A percentile compares a stretch with the other conserved stretches of the same genome.
Evolutionary conservation across 2,888 invertebrate species (phyloP).

Genomic region (Agrochola circellaris): DNA sequence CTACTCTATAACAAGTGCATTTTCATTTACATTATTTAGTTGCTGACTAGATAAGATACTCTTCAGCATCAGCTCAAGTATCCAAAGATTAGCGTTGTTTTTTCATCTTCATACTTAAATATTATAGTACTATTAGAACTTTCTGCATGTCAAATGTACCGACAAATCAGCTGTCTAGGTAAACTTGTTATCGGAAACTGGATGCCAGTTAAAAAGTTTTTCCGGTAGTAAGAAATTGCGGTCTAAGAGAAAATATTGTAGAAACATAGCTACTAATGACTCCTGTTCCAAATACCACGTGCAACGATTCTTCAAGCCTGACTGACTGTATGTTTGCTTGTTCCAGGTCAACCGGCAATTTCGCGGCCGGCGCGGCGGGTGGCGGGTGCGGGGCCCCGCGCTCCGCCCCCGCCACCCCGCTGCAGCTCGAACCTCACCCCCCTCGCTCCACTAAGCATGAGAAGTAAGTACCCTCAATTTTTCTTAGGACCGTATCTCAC

Average conservation of each 20-base stretch:
- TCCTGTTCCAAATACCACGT: constrained; percentile 25
- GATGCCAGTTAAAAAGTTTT: not conserved
- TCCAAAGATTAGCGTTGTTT: not conserved
- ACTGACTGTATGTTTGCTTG: constrained; percentile 66
- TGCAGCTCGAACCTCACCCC: constrained; percentile 89
- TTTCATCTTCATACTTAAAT: not conserved
- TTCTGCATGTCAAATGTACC: not conserved
- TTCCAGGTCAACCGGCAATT: constrained; percentile 92
- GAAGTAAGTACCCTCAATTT: constrained; percentile 83
- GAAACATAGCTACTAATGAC: constrained; percentile 20
- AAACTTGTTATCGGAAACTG: constrained; percentile 1
- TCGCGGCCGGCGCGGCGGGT: constrained; percentile 89
- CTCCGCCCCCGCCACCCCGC: constrained; percentile 93
- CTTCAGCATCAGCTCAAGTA: not conserved
- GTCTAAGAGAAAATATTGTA: constrained; percentile 28
- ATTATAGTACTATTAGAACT: not conserved
- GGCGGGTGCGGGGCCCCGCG: constrained; percentile 92
- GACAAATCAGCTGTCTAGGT: not conserved
- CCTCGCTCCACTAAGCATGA: constrained; percentile 88
- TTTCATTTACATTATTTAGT: constrained; percentile 8
- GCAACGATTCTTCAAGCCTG: constrained; percentile 46
- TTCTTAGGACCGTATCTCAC: not conserved
- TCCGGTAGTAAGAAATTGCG: not conserved
- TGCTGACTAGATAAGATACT: not conserved
- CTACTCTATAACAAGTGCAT: not conserved